phyloP scores from a whole-genome alignment of 1,140 invertebrate genomes.

The Whitmania pigra region DNA sequence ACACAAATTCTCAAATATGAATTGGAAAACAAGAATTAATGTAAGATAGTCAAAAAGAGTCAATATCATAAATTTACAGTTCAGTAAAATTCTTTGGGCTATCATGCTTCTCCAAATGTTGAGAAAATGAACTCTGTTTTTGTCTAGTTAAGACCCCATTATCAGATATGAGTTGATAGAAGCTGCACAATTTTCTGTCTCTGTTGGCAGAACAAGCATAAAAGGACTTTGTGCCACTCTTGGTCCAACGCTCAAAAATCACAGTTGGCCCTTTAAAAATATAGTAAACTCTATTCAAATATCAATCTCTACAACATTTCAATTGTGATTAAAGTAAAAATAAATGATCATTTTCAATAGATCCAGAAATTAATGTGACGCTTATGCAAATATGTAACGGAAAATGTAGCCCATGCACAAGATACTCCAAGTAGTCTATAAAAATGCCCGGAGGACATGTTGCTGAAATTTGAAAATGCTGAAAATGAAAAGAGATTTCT shows the following conservation, averaged over 20 bases:
- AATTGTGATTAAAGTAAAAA: not conserved
- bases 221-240: not conserved
- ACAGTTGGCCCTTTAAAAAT: not conserved
- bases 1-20: not conserved
- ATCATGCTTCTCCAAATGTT: not conserved
- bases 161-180: not conserved
- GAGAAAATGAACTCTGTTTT: not conserved
- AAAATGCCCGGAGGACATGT: too few species aligned
- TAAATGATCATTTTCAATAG: not conserved
- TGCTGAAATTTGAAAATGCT: too few species aligned
- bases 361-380: not conserved
- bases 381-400: not conserved
- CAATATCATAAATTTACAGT: not conserved
- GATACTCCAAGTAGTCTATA: too few species aligned
- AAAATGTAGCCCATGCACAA: not conserved
- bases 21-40: not conserved
- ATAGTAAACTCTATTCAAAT: not conserved
- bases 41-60: not conserved
- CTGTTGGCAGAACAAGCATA: constrained; percentile 9
- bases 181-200: constrained; percentile 4
- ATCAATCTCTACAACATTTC: not conserved
- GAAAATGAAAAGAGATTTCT: too few species aligned
- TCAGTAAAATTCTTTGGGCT: not conserved
- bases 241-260: not conserved
- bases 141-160: not conserved